Base-by-base conservation (phyloP, 1,140 invertebrate species). In the Druon quercuslanigerum region DNA sequence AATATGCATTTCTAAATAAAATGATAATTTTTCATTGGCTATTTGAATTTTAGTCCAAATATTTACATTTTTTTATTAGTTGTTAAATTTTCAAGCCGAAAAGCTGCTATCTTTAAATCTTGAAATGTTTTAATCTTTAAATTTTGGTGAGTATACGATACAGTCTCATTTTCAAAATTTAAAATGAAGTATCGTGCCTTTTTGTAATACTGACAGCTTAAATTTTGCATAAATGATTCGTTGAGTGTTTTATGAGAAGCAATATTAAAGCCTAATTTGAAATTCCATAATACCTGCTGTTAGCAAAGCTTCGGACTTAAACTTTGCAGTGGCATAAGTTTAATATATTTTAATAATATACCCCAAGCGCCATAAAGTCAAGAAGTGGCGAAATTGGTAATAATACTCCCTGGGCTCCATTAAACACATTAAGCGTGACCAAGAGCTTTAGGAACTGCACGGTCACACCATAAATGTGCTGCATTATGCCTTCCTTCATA, bases 361-460 rank as follows among this genome's bases (percentile, higher is more conserved):
- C 74, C 75, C 56, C 20, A 60, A 77, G 51, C 72, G 51, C 78
- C 70, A 40, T 60, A 60, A 19, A 57, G 57, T 74, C 46, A 73
- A 81, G 60, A 57, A 54, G 81, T 33, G 71, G 52, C 73, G 74
- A 83, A 87, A 86, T 85, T 84, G 83, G 82, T 86, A 87, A 87
- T 83, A 83, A 84, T 82, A 80, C 85, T 81, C 78, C 71, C 72
- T 78, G 80, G 79, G 82, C 80, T 82, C 83, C 83, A 87, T 87
- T 87, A 87, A 81, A 71, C 73, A 75, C 85, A 85, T 86, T 87
- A 87, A 87, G 80, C 76, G 17, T 80, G 56, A 33, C 57, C 57
- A 78, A 82, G 80, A 76, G 77, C 78, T 73, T 72, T 79, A 74
- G 74, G 73, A 79, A 66, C 78, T 70, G 60, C 74, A 52, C 19